Evolutionary conservation across 2,113 vertebrate species (phyloP).

Genomic region (Aleadryas rufinucha): DNA sequence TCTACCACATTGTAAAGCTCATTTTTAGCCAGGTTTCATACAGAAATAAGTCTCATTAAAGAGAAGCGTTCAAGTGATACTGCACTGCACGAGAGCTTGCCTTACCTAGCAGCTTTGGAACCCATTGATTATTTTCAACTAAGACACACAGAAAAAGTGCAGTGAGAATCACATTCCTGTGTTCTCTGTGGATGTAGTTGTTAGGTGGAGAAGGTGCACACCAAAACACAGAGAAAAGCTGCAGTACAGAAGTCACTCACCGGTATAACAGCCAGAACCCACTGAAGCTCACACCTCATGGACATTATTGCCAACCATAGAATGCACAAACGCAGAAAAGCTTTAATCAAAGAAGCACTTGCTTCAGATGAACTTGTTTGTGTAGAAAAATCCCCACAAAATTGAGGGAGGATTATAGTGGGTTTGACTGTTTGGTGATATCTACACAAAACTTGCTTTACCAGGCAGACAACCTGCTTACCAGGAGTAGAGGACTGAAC

Average conservation of each 20-base stretch:
- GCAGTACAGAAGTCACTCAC: neutral
- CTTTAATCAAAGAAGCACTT: neutral
- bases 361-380: neutral
- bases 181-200: rapidly evolving
- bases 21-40: neutral
- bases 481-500: neutral
- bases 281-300: neutral
- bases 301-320: neutral
- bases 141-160: neutral
- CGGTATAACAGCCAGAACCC: neutral
- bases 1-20: neutral
- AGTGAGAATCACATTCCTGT: neutral
- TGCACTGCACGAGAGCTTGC: neutral
- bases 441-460: neutral
- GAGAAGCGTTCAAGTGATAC: neutral
- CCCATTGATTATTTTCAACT: neutral
- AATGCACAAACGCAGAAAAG: neutral
- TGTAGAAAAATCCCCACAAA: neutral
- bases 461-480: neutral
- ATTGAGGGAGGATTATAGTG: rapidly evolving
- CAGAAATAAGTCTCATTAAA: neutral
- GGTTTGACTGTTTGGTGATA: neutral
- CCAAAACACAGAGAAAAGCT: neutral
- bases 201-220: neutral
- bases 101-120: neutral